A percentile compares a stretch with the other conserved stretches of the same genome.
Evolutionary conservation across 64 coral and sea anemone species (phyloP).

Genomic region (Actinia tenebrosa): DNA sequence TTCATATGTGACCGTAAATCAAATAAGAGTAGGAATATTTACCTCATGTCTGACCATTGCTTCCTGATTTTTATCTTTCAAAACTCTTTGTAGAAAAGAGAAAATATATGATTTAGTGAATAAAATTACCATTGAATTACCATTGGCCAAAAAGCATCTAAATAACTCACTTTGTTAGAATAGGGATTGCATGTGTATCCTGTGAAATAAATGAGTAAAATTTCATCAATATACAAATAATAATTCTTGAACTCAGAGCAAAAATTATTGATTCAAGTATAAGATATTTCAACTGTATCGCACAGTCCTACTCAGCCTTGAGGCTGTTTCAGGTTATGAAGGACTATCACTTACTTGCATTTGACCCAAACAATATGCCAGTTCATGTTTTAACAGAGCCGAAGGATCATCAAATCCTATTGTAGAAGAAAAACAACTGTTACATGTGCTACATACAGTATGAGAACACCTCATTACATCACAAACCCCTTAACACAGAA

Average conservation of each 20-base stretch:
- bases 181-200: constrained; percentile 86
- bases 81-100: constrained; percentile 37
- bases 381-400: constrained; percentile 88
- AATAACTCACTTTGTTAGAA: constrained; percentile 67
- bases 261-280: too few species aligned
- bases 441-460: background rate
- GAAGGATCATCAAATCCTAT: constrained; percentile 93
- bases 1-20: too few species aligned
- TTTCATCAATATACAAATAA: too few species aligned
- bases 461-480: background rate
- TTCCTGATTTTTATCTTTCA: constrained; percentile 77
- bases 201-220: background rate
- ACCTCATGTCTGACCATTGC: constrained; percentile 97
- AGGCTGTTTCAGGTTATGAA: too few species aligned
- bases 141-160: background rate
- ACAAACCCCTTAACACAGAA: too few species aligned
- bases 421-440: constrained; percentile 11
- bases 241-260: too few species aligned
- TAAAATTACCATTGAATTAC: background rate
- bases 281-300: too few species aligned
- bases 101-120: background rate
- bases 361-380: constrained; percentile 93
- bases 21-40: background rate
- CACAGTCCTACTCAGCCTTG: too few species aligned
- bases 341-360: constrained; percentile 67